Evolutionary conservation across 2,888 invertebrate species (phyloP).

Genomic region (Deilephila elpenor): DNA sequence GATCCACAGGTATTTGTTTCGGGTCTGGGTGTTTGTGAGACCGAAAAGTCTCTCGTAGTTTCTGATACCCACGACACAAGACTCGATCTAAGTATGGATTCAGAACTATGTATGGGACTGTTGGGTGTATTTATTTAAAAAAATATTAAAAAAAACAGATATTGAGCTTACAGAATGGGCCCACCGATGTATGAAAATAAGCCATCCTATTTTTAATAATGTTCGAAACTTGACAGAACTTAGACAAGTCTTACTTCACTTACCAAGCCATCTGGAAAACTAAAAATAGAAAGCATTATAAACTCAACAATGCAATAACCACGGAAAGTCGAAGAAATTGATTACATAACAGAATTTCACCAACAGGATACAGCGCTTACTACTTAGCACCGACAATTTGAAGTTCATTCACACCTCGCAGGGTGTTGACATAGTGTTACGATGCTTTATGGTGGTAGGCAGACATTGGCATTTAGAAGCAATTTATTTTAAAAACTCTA

Average conservation of each 20-base stretch:
- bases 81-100: too few species aligned
- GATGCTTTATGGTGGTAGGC: neutral
- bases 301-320: neutral
- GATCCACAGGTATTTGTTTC: too few species aligned
- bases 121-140: too few species aligned
- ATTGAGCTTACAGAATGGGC: too few species aligned
- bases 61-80: too few species aligned
- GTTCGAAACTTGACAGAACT: neutral
- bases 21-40: too few species aligned
- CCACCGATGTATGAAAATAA: too few species aligned
- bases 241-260: neutral
- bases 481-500: neutral
- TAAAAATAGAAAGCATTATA: neutral
- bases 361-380: neutral
- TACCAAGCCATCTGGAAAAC: neutral
- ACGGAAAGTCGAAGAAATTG: neutral
- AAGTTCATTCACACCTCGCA: neutral
- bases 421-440: neutral
- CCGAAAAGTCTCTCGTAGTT: too few species aligned
- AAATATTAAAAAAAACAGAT: too few species aligned
- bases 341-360: slow-evolving; percentile 3
- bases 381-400: slow-evolving; percentile 6
- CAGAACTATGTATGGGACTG: too few species aligned
- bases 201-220: too few species aligned
- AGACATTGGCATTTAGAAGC: neutral